A percentile compares a stretch with the other conserved stretches of the same genome.
Conservation (phyloP, 2,113 vertebrate genomes). For the Carollia perspicillata region DNA sequence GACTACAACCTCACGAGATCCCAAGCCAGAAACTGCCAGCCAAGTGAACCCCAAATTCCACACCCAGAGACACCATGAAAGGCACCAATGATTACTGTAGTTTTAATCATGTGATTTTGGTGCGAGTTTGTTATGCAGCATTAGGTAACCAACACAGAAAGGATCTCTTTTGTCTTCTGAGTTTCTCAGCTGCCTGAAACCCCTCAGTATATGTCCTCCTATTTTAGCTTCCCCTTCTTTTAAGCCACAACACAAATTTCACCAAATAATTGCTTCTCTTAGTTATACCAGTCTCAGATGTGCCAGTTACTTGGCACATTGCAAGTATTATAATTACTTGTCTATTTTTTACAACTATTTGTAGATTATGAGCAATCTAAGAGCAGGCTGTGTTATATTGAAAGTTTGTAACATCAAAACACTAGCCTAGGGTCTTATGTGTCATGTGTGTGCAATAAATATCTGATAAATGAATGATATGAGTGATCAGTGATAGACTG, state of each 20-base stretch:
- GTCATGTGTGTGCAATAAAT: neutral
- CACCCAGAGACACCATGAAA: neutral
- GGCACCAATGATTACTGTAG: neutral
- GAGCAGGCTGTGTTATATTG: neutral
- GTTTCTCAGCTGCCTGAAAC: neutral
- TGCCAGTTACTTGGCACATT: neutral
- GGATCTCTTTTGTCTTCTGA: neutral
- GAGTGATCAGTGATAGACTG: neutral
- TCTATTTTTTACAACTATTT: neutral
- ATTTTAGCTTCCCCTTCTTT: neutral
- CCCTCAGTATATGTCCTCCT: neutral
- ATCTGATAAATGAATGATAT: neutral
- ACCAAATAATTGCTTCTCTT: neutral
- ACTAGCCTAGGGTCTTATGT: neutral
- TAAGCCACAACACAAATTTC: neutral
- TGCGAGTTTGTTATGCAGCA: neutral
- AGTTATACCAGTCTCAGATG: neutral
- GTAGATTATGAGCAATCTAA: neutral
- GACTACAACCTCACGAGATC: neutral
- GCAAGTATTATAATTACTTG: neutral
- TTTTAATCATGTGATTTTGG: neutral
- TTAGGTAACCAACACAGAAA: neutral
- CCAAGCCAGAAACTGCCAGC: neutral
- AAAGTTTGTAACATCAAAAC: neutral
- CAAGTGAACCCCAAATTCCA: neutral